Evolutionary conservation across 2,888 invertebrate genomes (phyloP).

Genomic region (Epinotia bilunana): DNA sequence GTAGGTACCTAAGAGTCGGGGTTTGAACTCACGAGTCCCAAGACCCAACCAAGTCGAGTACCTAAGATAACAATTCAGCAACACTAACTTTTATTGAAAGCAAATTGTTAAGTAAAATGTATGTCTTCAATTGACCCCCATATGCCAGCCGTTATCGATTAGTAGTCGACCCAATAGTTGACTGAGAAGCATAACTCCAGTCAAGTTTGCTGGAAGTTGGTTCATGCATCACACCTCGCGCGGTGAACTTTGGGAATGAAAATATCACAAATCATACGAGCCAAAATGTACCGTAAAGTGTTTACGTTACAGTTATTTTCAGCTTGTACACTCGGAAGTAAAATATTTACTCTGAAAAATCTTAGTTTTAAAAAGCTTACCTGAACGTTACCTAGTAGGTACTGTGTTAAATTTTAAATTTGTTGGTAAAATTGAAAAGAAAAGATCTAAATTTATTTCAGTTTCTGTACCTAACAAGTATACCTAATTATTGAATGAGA

Average conservation of each 20-base stretch:
- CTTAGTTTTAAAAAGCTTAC: background rate
- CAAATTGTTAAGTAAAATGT: background rate
- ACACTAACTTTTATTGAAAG: too few species aligned
- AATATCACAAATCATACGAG: background rate
- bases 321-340: background rate
- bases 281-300: background rate
- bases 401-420: background rate
- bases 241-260: conserved; percentile 19
- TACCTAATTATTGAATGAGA: too few species aligned
- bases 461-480: too few species aligned
- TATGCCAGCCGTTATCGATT: conserved; percentile 18
- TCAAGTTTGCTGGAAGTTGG: conserved; percentile 3
- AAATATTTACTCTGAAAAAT: background rate
- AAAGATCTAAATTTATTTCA: too few species aligned
- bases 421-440: too few species aligned
- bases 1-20: too few species aligned
- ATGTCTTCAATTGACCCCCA: background rate
- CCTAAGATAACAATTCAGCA: too few species aligned
- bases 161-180: background rate
- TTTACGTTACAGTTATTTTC: background rate
- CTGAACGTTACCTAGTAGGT: background rate
- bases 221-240: conserved; percentile 27
- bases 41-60: too few species aligned
- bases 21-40: too few species aligned
- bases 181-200: conserved; percentile 8